Percentiles rank a stretch among this genome's conserved stretches.
phyloP scores from a whole-genome alignment of 2,888 invertebrate genomes.

The Tetheella fluctuosa region DNA sequence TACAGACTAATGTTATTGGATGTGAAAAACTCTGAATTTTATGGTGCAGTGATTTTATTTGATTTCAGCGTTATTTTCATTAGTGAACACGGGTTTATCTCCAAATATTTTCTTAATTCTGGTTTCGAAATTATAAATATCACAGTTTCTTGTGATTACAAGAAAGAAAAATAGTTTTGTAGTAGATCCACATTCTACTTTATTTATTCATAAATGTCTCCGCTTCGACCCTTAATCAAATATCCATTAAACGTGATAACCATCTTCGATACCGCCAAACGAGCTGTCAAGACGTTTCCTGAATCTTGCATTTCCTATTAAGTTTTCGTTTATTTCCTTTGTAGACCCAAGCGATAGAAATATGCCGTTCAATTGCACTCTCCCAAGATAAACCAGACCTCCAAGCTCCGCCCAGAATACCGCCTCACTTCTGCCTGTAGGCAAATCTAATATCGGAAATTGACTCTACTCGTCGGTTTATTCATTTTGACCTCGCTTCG shows the following conservation, averaged over 20 bases:
- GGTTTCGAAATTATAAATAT: too few relatives aligned
- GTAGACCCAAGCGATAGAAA: conserved; percentile 25
- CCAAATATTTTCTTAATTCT: too few relatives aligned
- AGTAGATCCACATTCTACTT: too few relatives aligned
- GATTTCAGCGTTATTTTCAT: conserved; percentile 24
- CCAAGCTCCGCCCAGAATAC: conserved; percentile 33
- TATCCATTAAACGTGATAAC: conserved; percentile 1
- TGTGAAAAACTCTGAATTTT: conserved; percentile 35
- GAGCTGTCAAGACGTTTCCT: conserved; percentile 7
- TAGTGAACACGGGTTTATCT: too few relatives aligned
- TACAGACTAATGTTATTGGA: conserved; percentile 32
- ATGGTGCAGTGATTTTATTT: conserved; percentile 26
- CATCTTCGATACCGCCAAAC: not conserved
- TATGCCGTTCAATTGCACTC: conserved; percentile 32
- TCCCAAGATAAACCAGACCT: conserved; percentile 45
- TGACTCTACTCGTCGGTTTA: conserved; percentile 64
- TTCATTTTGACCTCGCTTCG: conserved; percentile 65
- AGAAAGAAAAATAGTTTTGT: too few relatives aligned
- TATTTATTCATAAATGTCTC: conserved; percentile 18
- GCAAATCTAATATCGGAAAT: conserved; percentile 79
- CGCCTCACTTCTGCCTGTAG: conserved; percentile 54
- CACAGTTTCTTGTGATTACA: too few relatives aligned
- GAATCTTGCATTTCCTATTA: conserved; percentile 3
- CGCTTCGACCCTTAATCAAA: conserved; percentile 22
- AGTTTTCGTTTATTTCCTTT: not conserved